These are phyloP conservation scores for Leptopilina syphax DNA, from an alignment of 2,888 invertebrate genomes.

Conservation along the genomic window DNA sequence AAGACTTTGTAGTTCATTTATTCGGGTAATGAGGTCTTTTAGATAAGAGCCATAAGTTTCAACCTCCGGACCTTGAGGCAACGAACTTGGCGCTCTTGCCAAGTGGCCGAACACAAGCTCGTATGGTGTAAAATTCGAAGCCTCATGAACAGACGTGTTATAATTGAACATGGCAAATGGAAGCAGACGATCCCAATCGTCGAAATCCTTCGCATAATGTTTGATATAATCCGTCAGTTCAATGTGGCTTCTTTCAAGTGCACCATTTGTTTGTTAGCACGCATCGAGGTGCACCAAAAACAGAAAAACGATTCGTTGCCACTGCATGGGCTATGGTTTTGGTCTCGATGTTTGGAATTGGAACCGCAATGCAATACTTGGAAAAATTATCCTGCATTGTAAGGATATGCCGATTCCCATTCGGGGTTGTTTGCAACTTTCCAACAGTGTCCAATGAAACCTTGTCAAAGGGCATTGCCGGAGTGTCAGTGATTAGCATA, in stretches of 20 bases:
- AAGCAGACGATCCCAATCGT: slow-evolving; percentile 7
- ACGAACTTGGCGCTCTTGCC: neutral
- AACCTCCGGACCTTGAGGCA: neutral
- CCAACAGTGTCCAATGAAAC: too few relatives aligned
- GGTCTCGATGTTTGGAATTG: too few relatives aligned
- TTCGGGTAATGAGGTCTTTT: neutral
- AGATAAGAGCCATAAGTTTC: neutral
- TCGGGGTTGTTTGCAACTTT: too few relatives aligned
- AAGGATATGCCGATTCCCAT: too few relatives aligned
- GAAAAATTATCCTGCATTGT: too few relatives aligned
- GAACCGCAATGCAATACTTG: too few relatives aligned
- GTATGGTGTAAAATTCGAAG: neutral
- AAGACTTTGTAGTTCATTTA: neutral
- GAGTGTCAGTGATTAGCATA: too few relatives aligned
- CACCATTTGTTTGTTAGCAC: neutral
- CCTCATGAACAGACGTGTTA: neutral
- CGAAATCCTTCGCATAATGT: neutral
- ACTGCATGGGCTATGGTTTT: too few relatives aligned
- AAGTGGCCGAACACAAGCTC: neutral
- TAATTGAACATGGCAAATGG: neutral
- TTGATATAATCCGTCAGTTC: neutral
- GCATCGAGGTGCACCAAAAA: too few relatives aligned
- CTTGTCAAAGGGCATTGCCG: too few relatives aligned
- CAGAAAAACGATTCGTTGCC: too few relatives aligned
- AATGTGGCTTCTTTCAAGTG: neutral